These are phyloP conservation scores for Malurus leucopterus DNA, from an alignment of 2,797 vertebrate genomes.

Conservation along the genomic window DNA sequence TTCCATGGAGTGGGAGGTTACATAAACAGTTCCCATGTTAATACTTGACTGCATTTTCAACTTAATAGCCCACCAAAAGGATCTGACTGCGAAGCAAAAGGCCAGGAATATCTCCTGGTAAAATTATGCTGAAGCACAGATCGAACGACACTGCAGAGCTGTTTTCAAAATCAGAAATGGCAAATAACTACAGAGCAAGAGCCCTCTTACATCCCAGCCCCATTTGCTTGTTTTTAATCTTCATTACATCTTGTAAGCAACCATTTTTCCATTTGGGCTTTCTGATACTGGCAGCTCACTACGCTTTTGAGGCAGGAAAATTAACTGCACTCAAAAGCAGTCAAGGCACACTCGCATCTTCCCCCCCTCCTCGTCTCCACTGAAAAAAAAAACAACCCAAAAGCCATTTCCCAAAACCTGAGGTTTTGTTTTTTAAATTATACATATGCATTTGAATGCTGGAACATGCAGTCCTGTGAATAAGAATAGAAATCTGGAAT, in stretches of 20 bases:
- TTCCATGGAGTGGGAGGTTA: conserved; percentile 4
- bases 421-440: conserved; percentile 35
- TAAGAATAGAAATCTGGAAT: conserved; percentile 23
- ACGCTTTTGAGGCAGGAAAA: not conserved
- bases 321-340: not conserved
- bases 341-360: not conserved
- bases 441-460: not conserved
- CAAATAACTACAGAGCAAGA: conserved; percentile 1
- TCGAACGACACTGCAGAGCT: not conserved
- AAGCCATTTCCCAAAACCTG: not conserved
- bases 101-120: conserved; percentile 56
- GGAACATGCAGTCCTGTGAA: not conserved
- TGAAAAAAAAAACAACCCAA: not conserved
- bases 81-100: conserved; percentile 53
- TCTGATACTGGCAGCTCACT: not conserved
- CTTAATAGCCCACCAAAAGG: conserved; percentile 37
- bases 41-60: conserved; percentile 58
- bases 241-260: conserved; percentile 16
- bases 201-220: not conserved
- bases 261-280: conserved; percentile 11
- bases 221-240: conserved; percentile 44
- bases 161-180: conserved; percentile 44
- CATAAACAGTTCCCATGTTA: conserved; percentile 35
- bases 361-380: not conserved
- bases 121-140: conserved; percentile 38